These are phyloP conservation scores for Fregata magnificens DNA, from an alignment of 2,113 vertebrate species.

Conservation along the genomic window DNA sequence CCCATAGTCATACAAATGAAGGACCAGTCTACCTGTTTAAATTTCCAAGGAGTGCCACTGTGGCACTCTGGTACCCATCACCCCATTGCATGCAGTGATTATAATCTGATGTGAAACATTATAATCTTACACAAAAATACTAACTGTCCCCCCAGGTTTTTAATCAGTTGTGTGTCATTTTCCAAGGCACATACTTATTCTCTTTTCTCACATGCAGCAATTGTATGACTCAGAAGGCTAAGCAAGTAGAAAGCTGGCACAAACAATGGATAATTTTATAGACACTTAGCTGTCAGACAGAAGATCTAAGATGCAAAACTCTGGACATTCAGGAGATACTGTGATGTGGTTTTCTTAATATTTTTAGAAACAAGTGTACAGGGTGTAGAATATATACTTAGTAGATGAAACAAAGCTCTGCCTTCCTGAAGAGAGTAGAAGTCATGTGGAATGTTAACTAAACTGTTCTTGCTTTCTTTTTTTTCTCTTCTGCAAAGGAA, in stretches of 20 bases:
- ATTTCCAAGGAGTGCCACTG: neutral
- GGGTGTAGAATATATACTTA: neutral
- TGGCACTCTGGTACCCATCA: neutral
- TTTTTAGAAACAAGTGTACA: constrained; percentile 9
- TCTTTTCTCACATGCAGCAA: neutral
- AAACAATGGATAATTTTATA: neutral
- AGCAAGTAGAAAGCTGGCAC: neutral
- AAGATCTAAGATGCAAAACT: neutral
- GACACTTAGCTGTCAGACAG: neutral
- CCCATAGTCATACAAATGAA: neutral
- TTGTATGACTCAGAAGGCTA: neutral
- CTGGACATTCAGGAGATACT: neutral
- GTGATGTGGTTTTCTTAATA: neutral
- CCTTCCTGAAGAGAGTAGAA: constrained; percentile 12
- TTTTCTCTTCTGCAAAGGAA: neutral
- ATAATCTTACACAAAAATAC: neutral
- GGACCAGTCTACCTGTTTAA: neutral
- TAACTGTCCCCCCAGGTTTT: neutral
- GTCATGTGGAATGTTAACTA: neutral
- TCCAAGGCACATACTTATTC: neutral
- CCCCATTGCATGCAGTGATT: neutral
- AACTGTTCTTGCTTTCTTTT: neutral
- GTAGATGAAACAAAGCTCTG: neutral
- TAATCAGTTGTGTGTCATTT: neutral
- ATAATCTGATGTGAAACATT: neutral